Base-by-base conservation (phyloP, 2,888 invertebrate genomes). In the Lapara coniferarum region DNA sequence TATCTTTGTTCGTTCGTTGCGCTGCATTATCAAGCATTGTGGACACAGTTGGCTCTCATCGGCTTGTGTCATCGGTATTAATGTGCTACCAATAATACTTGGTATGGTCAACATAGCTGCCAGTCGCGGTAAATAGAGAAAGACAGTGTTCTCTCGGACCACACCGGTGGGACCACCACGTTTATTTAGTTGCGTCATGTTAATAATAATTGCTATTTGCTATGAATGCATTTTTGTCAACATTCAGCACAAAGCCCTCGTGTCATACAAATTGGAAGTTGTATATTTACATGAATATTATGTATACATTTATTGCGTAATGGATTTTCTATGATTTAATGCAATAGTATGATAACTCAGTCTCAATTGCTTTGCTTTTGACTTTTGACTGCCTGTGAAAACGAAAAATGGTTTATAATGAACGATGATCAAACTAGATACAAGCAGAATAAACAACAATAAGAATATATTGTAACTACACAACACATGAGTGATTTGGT, bases 11-110 rank as follows among this genome's bases (percentile, higher is more conserved):
- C 85, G 74, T 81, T 73, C 72, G 82, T 75, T 85, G 81, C 81
- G 81, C 76, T 83, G 87, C 85, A 87, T 87, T 90, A 89, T 88
- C 84, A 80, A 83, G 83, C 77, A 78, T 85, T 91, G 91, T 93
- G 81, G 90, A 93, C 89, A 93, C 93, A 93, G 92, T 88, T 93
- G 93, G 89, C 87, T 87, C 85, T 89, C 90, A 90, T 91, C 88
- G 88, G 86, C 86, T 88, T 90, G 89, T 93, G 91, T 92, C 92
- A 92, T 92, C 90, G 84, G 88, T 91, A 91, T 92, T 90, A 91
- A 91, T 91, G 90, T 91, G 82, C 86, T 81, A 89, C 87, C 88
- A 88, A 89, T 91, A 89, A 87, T 89, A 90, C 86, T 85, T 86
- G 85, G 85, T 84, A 86, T 85, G 84, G 86, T 88, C 87, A 89